Evolutionary conservation across 2,888 invertebrate genomes (phyloP).

Genomic region (Drosophila greeni): DNA sequence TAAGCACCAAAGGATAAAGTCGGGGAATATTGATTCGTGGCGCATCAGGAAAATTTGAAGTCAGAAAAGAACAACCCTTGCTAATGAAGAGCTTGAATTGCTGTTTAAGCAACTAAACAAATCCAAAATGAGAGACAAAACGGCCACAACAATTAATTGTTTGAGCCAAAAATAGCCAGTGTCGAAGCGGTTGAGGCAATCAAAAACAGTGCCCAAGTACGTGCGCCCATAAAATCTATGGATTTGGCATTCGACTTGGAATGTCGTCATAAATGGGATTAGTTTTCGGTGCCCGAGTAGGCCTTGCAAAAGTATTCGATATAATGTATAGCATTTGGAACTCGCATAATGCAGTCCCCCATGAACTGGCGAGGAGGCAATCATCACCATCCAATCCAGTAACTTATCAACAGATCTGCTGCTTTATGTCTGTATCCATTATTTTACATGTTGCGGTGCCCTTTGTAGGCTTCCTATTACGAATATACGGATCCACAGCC

Average conservation of each 20-base stretch:
- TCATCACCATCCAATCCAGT: constrained; percentile 19
- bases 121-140: not conserved
- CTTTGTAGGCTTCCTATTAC: constrained; percentile 72
- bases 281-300: constrained; percentile 1
- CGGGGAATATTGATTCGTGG: constrained; percentile 5
- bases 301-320: not conserved
- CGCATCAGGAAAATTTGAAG: not conserved
- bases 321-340: not conserved
- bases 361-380: constrained; percentile 1
- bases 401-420: constrained; percentile 6
- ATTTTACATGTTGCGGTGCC: not conserved
- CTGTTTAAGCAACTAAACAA: not conserved
- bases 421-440: not conserved
- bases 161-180: constrained; percentile 5
- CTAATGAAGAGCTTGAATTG: not conserved
- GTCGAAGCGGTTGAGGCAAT: not conserved
- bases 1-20: constrained; percentile 57
- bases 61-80: not conserved
- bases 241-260: not conserved
- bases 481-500: constrained; percentile 75
- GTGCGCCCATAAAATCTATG: constrained; percentile 1
- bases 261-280: constrained; percentile 3
- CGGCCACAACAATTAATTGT: constrained; percentile 1
- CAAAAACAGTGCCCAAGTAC: constrained; percentile 1
- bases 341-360: constrained; percentile 11